Evolutionary conservation across 30 jellyfish, hydroid and myxozoan genomes (phyloP).

Genomic region (Sanderia malayensis): DNA sequence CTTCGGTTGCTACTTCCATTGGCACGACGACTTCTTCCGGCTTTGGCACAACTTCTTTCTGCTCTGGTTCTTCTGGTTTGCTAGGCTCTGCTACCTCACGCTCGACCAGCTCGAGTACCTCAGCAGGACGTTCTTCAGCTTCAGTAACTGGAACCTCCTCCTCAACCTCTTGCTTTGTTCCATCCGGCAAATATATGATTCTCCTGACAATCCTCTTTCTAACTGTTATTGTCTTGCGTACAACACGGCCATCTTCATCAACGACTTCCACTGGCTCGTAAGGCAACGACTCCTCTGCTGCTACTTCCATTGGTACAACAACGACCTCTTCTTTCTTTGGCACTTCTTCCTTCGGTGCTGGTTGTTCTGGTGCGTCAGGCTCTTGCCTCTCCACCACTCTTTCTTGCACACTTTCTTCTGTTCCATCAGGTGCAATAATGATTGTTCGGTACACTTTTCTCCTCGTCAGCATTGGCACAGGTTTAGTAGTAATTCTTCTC

Average conservation of each 20-base stretch:
- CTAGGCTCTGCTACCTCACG: constrained; percentile 3
- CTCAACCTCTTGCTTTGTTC: neutral
- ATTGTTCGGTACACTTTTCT: constrained; percentile 48
- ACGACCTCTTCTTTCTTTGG: constrained; percentile 28
- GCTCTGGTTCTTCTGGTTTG: neutral
- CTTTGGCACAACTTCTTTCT: neutral
- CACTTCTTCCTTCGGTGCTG: constrained; percentile 44
- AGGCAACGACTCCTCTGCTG: constrained; percentile 14
- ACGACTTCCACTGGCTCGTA: constrained; percentile 28
- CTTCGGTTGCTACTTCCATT: constrained; percentile 26
- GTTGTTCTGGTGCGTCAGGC: constrained; percentile 46
- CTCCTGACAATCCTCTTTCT: constrained; percentile 10
- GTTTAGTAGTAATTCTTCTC: constrained; percentile 35
- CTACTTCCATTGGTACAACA: constrained; percentile 47
- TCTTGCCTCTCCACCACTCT: constrained; percentile 46
- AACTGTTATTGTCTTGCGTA: constrained; percentile 6
- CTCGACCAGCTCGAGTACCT: neutral
- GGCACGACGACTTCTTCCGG: constrained; percentile 43
- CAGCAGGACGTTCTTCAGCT: neutral
- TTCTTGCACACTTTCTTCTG: constrained; percentile 52
- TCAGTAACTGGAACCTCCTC: constrained; percentile 3
- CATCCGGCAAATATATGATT: neutral
- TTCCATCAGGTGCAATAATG: constrained; percentile 41
- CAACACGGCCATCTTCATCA: constrained; percentile 10
- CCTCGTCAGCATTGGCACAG: constrained; percentile 37